A percentile compares a stretch with the other conserved stretches of the same genome.
phyloP scores from a whole-genome alignment of 2,888 invertebrate species.

The Lutraria lutraria region DNA sequence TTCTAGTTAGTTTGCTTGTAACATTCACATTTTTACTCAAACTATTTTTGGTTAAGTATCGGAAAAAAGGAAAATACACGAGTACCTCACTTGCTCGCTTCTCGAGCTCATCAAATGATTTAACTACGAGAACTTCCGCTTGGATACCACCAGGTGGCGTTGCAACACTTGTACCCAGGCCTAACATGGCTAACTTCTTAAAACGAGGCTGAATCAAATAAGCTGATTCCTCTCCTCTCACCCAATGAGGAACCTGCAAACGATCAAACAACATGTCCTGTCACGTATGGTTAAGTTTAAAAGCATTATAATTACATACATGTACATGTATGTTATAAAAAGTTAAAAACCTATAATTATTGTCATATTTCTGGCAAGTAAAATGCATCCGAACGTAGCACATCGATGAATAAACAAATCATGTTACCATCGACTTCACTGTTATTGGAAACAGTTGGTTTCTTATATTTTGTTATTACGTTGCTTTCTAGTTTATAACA shows the following conservation, averaged over 20 bases:
- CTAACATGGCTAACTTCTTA: conserved; percentile 90
- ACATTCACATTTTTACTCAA: too few species aligned
- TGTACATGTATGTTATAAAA: neutral
- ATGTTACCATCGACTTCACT: too few species aligned
- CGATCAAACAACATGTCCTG: neutral
- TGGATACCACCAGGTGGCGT: conserved; percentile 92
- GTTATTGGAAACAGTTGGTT: too few species aligned
- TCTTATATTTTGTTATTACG: too few species aligned
- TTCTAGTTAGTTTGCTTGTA: too few species aligned
- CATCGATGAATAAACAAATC: too few species aligned
- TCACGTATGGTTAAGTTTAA: neutral
- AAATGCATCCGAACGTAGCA: too few species aligned
- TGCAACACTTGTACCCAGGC: conserved; percentile 91
- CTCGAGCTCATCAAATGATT: conserved; percentile 89
- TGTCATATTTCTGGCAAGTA: too few species aligned
- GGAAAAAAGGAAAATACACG: too few species aligned
- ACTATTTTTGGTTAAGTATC: too few species aligned
- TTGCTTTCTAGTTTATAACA: too few species aligned
- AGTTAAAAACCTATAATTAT: too few species aligned
- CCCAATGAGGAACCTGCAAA: conserved; percentile 82
- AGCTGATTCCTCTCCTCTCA: conserved; percentile 91
- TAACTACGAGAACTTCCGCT: conserved; percentile 91
- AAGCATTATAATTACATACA: neutral
- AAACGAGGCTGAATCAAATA: conserved; percentile 90
- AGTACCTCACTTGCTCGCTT: conserved; percentile 88